phyloP scores from a whole-genome alignment of 2,888 invertebrate species.

The Sycophila texana region DNA sequence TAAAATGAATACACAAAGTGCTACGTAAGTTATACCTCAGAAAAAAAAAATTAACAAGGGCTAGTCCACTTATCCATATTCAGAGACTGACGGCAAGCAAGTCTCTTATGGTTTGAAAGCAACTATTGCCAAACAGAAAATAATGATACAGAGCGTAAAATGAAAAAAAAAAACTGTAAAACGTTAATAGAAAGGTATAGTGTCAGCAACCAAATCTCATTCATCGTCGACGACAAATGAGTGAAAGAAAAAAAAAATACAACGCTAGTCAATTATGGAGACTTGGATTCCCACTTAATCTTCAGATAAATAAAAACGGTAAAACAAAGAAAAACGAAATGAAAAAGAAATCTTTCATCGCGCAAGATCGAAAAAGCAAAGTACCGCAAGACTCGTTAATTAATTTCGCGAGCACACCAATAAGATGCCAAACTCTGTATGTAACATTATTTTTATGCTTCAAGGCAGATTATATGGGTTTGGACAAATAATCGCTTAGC shows the following conservation, averaged over 20 bases:
- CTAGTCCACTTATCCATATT: constrained; percentile 13
- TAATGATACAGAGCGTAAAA: constrained; percentile 4
- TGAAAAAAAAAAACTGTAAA: constrained; percentile 17
- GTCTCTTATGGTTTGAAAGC: constrained; percentile 19
- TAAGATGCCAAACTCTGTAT: constrained; percentile 62
- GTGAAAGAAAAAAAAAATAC: constrained; percentile 55
- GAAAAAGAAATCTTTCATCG: constrained; percentile 52
- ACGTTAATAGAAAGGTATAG: constrained; percentile 8
- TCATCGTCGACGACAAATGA: constrained; percentile 45
- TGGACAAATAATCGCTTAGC: constrained; percentile 59
- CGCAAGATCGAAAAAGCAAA: constrained; percentile 44
- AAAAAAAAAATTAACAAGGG: constrained; percentile 21
- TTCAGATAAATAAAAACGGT: neutral
- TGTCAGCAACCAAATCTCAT: constrained; percentile 43
- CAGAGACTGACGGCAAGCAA: constrained; percentile 19
- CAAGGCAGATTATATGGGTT: constrained; percentile 57
- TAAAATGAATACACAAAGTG: neutral
- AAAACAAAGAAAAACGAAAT: constrained; percentile 3
- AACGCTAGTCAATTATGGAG: constrained; percentile 74
- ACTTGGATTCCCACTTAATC: constrained; percentile 61
- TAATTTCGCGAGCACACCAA: constrained; percentile 50
- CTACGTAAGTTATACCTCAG: constrained; percentile 37
- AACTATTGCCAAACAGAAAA: constrained; percentile 42
- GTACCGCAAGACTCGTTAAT: constrained; percentile 33
- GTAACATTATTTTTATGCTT: constrained; percentile 63